phyloP scores from a whole-genome alignment of 2,797 vertebrate genomes.

The Odontamblyopus rebecca region DNA sequence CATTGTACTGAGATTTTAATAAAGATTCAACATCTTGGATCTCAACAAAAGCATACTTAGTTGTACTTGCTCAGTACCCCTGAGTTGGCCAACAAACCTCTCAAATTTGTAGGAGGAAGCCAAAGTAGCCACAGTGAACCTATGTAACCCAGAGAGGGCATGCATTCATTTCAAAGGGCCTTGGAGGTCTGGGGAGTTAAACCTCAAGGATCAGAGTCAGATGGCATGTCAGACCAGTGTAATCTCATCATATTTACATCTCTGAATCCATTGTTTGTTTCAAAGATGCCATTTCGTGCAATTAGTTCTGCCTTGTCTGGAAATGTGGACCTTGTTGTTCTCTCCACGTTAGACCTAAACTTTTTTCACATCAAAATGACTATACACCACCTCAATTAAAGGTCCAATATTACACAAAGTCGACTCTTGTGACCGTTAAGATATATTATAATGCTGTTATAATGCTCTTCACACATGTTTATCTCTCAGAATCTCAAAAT shows the following conservation, averaged over 20 bases:
- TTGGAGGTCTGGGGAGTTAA: slow-evolving; percentile 24
- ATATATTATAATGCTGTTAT: too few species aligned
- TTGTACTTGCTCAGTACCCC: too few species aligned
- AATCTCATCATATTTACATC: slow-evolving; percentile 60
- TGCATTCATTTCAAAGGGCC: not conserved
- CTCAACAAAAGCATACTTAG: too few species aligned
- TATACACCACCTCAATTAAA: too few species aligned
- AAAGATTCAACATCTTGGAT: too few species aligned
- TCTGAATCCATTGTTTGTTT: slow-evolving; percentile 45
- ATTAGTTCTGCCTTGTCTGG: slow-evolving; percentile 44
- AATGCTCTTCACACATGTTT: too few species aligned
- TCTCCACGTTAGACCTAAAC: not conserved
- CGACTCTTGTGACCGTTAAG: too few species aligned
- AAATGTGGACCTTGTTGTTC: slow-evolving; percentile 49
- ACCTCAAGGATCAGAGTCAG: slow-evolving; percentile 49
- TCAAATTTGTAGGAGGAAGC: not conserved
- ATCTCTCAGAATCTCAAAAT: too few species aligned
- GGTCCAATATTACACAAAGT: too few species aligned
- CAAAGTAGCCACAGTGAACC: not conserved
- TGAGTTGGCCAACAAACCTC: too few species aligned
- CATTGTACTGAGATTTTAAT: too few species aligned
- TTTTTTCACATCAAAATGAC: not conserved
- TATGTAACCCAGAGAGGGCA: slow-evolving; percentile 2
- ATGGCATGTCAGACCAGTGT: slow-evolving; percentile 46
- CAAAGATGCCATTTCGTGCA: slow-evolving; percentile 36